Conservation (phyloP, 2,113 vertebrate genomes). For the Conger conger region DNA sequence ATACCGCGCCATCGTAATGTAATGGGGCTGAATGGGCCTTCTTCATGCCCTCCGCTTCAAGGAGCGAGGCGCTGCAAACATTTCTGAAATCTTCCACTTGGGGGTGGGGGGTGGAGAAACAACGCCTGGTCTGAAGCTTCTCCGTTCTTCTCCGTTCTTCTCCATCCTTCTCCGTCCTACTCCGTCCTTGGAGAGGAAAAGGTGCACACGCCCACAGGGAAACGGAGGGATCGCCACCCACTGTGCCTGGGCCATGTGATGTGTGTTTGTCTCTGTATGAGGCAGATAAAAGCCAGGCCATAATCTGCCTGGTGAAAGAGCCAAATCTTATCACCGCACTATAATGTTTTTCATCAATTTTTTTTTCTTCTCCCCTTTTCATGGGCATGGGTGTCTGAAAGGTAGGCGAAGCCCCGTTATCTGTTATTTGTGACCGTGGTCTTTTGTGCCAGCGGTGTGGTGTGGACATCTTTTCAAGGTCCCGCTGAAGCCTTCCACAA, state of each 20-base stretch:
- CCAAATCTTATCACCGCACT: background rate
- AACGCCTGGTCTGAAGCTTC: background rate
- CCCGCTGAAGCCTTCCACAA: background rate
- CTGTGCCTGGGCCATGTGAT: slow-evolving; percentile 12
- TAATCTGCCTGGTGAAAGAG: background rate
- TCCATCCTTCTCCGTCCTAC: background rate
- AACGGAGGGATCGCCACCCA: background rate
- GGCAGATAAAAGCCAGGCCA: slow-evolving; percentile 33
- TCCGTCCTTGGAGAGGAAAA: background rate
- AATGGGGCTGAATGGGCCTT: background rate
- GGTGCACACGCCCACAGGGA: background rate
- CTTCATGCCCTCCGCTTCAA: background rate
- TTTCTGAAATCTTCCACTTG: background rate
- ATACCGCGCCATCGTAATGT: background rate
- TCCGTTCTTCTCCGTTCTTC: background rate
- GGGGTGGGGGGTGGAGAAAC: background rate
- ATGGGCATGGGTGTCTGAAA: background rate
- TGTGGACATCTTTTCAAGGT: background rate
- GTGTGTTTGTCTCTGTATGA: slow-evolving; percentile 14
- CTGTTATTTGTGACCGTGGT: background rate
- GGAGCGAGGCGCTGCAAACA: background rate
- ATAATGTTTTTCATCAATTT: background rate
- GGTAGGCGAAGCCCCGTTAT: background rate
- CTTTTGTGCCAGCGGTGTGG: background rate
- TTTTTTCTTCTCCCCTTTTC: background rate